phyloP scores from a whole-genome alignment of 2,113 vertebrate species.

The Corynorhinus townsendii region DNA sequence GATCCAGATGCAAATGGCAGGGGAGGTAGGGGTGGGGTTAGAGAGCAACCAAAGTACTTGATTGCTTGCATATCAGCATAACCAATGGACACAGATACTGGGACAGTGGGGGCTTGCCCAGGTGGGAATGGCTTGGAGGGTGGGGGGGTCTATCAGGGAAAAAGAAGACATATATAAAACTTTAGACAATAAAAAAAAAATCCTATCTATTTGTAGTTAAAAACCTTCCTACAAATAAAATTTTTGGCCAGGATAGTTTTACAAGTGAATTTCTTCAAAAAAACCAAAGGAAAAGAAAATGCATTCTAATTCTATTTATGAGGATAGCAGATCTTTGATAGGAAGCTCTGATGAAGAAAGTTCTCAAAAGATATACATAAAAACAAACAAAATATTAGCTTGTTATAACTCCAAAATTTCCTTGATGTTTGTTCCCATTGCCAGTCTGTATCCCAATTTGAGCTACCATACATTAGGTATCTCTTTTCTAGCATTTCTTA shows the following conservation, averaged over 20 bases:
- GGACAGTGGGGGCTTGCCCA: too few relatives aligned
- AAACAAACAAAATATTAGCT: not conserved
- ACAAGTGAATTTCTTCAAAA: not conserved
- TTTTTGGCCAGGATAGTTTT: not conserved
- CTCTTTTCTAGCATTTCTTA: not conserved
- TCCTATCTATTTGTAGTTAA: not conserved
- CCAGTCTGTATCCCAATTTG: not conserved
- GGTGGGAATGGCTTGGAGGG: too few relatives aligned
- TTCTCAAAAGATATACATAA: not conserved
- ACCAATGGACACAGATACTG: too few relatives aligned
- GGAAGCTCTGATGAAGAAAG: not conserved
- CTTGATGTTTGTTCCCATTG: not conserved
- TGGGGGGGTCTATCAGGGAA: too few relatives aligned
- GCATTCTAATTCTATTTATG: not conserved
- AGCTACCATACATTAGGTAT: not conserved
- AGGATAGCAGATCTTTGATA: not conserved
- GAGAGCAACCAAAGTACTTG: too few relatives aligned
- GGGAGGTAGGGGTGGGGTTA: too few relatives aligned
- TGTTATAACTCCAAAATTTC: not conserved
- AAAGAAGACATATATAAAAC: too few relatives aligned
- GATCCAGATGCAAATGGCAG: too few relatives aligned
- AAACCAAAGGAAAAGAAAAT: not conserved
- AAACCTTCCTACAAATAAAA: not conserved
- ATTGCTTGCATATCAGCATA: too few relatives aligned
- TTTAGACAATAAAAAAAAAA: not conserved